phyloP scores from a whole-genome alignment of 2,888 invertebrate genomes.

The Agonopterix subpropinquella region DNA sequence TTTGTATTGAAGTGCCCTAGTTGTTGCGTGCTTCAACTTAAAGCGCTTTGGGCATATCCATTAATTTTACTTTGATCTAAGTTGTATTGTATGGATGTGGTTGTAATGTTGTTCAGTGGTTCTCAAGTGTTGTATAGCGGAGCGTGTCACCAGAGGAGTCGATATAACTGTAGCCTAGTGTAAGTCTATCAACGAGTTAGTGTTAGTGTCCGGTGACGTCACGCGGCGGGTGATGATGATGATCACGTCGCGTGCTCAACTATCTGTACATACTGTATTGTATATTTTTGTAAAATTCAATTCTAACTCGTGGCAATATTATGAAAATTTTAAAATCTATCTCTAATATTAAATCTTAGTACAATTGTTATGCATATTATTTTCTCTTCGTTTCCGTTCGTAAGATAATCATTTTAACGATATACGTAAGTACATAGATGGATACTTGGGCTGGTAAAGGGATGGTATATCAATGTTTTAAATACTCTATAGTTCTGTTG shows the following conservation, averaged over 20 bases:
- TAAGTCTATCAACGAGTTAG: constrained; percentile 73
- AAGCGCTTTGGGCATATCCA: too few relatives aligned
- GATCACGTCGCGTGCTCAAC: constrained; percentile 51
- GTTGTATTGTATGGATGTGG: too few relatives aligned
- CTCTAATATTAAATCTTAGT: constrained; percentile 61
- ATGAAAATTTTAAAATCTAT: constrained; percentile 59
- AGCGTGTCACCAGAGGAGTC: not conserved
- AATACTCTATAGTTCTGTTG: too few relatives aligned
- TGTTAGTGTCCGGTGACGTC: constrained; percentile 32
- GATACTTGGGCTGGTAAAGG: too few relatives aligned
- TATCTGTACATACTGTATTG: constrained; percentile 71
- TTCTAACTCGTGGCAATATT: constrained; percentile 70
- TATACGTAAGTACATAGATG: not conserved
- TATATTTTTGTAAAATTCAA: constrained; percentile 73
- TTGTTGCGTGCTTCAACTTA: too few relatives aligned
- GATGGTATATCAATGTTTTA: too few relatives aligned
- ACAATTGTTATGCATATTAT: constrained; percentile 50
- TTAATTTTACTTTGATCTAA: too few relatives aligned
- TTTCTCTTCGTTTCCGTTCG: not conserved
- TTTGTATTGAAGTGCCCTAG: too few relatives aligned
- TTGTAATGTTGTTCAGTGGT: not conserved
- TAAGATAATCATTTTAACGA: not conserved
- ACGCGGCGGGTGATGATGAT: too few relatives aligned
- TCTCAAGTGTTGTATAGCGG: not conserved
- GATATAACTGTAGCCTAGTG: constrained; percentile 11